phyloP scores from a whole-genome alignment of 1,140 invertebrate species.

The Drosophila arawakana region DNA sequence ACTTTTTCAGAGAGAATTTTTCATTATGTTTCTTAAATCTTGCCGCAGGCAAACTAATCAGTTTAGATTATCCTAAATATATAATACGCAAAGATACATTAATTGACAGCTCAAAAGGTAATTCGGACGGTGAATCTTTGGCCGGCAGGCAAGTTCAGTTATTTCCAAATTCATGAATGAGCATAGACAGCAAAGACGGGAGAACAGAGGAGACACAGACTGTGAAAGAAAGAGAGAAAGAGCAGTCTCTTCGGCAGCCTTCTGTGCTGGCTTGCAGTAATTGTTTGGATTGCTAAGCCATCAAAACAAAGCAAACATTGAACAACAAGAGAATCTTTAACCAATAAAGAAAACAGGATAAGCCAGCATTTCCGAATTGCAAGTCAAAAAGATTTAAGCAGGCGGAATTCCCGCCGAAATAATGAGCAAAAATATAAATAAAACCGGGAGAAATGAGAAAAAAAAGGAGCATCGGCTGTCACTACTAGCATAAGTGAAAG shows the following conservation, averaged over 20 bases:
- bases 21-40: no score
- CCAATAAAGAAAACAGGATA: slow-evolving; percentile 83
- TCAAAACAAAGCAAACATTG: slow-evolving; percentile 60
- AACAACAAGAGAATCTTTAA: slow-evolving; percentile 61
- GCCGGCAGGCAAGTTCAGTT: slow-evolving; percentile 44
- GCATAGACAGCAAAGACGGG: slow-evolving; percentile 31
- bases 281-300: slow-evolving; percentile 74
- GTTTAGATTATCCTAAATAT: no score
- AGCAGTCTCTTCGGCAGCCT: neutral
- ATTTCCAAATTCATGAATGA: slow-evolving; percentile 54
- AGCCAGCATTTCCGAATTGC: slow-evolving; percentile 79
- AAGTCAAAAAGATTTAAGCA: slow-evolving; percentile 82
- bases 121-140: slow-evolving; percentile 28
- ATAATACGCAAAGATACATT: slow-evolving; percentile 33
- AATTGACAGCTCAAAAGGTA: slow-evolving; percentile 32
- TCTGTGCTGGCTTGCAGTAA: slow-evolving; percentile 13
- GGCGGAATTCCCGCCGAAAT: slow-evolving; percentile 73
- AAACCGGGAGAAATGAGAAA: slow-evolving; percentile 23
- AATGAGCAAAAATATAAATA: slow-evolving; percentile 12
- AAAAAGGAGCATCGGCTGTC: slow-evolving; percentile 37
- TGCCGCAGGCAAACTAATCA: no score
- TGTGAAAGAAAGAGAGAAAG: neutral
- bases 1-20: neutral
- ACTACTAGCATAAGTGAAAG: neutral
- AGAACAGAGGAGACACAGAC: slow-evolving; percentile 17